Conservation (phyloP, 2,797 vertebrate genomes). For the Tamandua tetradactyla region DNA sequence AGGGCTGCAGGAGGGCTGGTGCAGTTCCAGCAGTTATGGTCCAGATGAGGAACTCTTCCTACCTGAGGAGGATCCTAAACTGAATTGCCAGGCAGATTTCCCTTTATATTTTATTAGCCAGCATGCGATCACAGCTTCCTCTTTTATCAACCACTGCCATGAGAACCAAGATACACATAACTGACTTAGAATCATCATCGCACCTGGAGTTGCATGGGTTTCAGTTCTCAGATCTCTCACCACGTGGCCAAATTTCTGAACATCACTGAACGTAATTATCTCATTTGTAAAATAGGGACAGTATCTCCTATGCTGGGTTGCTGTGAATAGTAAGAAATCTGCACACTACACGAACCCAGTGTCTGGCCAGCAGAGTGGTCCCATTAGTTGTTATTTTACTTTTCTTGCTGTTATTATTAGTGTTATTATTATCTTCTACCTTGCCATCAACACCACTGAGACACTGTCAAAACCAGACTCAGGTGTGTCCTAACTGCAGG, state of each 20-base stretch:
- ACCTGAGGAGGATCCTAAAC: neutral
- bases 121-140: neutral
- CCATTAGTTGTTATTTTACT: neutral
- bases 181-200: neutral
- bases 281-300: neutral
- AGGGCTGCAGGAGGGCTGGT: neutral
- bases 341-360: neutral
- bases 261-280: neutral
- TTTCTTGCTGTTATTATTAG: neutral
- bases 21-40: neutral
- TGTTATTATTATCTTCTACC: neutral
- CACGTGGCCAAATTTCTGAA: neutral
- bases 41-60: neutral
- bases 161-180: neutral
- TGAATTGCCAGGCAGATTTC: neutral
- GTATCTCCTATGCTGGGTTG: neutral
- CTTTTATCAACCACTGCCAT: neutral
- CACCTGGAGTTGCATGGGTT: neutral
- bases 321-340: neutral
- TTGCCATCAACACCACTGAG: neutral
- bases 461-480: neutral
- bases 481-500: neutral
- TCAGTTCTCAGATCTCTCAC: neutral
- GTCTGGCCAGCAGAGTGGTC: neutral
- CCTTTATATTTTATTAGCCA: neutral